phyloP scores from a whole-genome alignment of 2,888 invertebrate genomes.

The Dicycla oo region DNA sequence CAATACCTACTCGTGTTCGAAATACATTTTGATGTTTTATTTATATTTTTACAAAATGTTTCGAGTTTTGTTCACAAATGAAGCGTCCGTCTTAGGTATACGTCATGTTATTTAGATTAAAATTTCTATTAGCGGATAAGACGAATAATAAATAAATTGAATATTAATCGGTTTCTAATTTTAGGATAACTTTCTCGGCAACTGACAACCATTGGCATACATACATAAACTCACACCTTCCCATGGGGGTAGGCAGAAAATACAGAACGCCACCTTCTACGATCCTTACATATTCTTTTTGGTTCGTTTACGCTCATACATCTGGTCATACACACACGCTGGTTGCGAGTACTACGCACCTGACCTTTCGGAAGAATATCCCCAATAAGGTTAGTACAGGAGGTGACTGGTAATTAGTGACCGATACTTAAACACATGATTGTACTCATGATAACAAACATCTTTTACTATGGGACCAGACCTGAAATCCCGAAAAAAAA shows the following conservation, averaged over 20 bases:
- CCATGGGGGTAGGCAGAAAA: not conserved
- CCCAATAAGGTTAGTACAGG: not conserved
- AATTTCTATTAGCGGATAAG: constrained; percentile 51
- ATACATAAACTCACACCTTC: not conserved
- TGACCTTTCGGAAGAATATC: not conserved
- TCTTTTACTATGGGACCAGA: no score
- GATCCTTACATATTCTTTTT: not conserved
- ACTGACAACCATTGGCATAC: not conserved
- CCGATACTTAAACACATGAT: no score
- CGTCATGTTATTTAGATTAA: constrained; percentile 54
- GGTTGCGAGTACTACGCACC: not conserved
- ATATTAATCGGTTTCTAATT: constrained; percentile 29
- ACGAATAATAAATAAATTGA: constrained; percentile 57
- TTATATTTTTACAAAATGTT: constrained; percentile 39
- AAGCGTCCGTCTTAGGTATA: constrained; percentile 52
- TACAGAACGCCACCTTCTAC: not conserved
- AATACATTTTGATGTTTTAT: constrained; percentile 42
- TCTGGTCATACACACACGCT: not conserved
- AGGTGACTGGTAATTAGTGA: no score
- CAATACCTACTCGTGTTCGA: constrained; percentile 48
- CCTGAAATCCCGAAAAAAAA: no score
- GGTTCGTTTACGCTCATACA: not conserved
- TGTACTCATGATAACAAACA: no score
- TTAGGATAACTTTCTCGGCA: not conserved
- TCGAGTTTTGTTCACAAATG: constrained; percentile 42